Evolutionary conservation across 2,113 vertebrate species (phyloP), one percentile per base, ranked within the genome.

Genomic region (Neodon shergylaensis): DNA sequence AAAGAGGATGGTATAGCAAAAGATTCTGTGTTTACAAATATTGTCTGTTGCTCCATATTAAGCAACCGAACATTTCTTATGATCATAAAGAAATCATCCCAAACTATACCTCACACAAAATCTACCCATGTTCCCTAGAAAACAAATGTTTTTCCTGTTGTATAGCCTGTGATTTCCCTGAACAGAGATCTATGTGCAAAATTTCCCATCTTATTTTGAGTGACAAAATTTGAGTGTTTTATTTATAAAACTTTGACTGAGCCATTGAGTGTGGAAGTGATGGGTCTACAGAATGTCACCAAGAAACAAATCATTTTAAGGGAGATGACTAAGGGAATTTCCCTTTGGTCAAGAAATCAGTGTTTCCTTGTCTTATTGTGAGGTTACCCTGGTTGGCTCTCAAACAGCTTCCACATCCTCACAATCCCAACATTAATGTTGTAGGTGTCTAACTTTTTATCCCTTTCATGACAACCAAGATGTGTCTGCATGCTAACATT

Each of bases 361-460:
- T 44, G 7, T 33, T 17, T 66, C 28, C 16, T 11, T 33, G 68
- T 33, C 5, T 0, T 47, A 28, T 10, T 68, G 21, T 70, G 2
- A 36, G 3, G 44, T 70, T 49, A n/a, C 11, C 1, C 0, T 7
- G 3, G 31, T 26, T 70, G 31, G 31, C 21, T 14, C 19, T 70
- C 42, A 68, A 42, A 49, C 22, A n/a, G 19, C 0, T 36, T 49
- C 2, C 22, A 21, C 5, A 12, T 49, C 9, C 4, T 33, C 17
- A 66, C 3, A 7, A 1, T 2, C 14, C 1, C 4, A 33, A 39
- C 4, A 7, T 33, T 10, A 11, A 33, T 21, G 10, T 66, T 66
- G 13, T 63, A 54, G 42, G 26, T 31, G 63, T 33, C 61, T 85
- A 17, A 31, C 3, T 44, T 44, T 66, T 65, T 8, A 84, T 8